Evolutionary conservation across 2,888 invertebrate species (phyloP).

Genomic region (Geophilus truncorum): DNA sequence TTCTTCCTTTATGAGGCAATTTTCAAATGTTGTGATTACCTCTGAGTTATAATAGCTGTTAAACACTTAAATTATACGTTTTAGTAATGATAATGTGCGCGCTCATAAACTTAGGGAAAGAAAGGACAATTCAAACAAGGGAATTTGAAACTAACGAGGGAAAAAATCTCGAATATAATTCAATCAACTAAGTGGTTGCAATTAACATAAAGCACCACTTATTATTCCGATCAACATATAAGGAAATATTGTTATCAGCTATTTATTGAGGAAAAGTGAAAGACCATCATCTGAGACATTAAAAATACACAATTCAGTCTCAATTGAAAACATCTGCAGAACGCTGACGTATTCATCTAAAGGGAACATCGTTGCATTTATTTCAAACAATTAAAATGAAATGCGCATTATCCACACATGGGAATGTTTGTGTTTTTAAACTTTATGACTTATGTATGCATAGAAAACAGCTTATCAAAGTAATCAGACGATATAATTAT

Average conservation of each 20-base stretch:
- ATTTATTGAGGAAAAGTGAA: slow-evolving; percentile 5
- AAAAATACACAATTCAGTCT: slow-evolving; percentile 3
- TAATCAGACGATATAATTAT: neutral
- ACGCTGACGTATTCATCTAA: neutral
- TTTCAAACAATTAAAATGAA: neutral
- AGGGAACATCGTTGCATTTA: neutral
- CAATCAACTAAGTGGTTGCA: slow-evolving; percentile 9
- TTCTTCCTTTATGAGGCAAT: neutral
- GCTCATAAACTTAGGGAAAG: neutral
- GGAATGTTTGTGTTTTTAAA: neutral
- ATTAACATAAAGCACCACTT: slow-evolving; percentile 21
- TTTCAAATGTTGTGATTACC: slow-evolving; percentile 12
- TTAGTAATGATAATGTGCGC: neutral
- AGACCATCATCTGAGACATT: neutral
- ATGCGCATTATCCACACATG: neutral
- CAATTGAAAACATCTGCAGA: neutral
- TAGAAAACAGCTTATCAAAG: neutral
- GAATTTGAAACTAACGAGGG: neutral
- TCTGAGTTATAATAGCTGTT: slow-evolving; percentile 2
- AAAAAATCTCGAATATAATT: neutral
- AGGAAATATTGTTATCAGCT: neutral
- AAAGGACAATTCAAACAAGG: neutral
- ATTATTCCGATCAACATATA: slow-evolving; percentile 21
- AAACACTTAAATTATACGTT: slow-evolving; percentile 5
- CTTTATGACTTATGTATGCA: neutral